phyloP scores from a whole-genome alignment of 2,888 invertebrate genomes.

The Lumbricus terrestris region DNA sequence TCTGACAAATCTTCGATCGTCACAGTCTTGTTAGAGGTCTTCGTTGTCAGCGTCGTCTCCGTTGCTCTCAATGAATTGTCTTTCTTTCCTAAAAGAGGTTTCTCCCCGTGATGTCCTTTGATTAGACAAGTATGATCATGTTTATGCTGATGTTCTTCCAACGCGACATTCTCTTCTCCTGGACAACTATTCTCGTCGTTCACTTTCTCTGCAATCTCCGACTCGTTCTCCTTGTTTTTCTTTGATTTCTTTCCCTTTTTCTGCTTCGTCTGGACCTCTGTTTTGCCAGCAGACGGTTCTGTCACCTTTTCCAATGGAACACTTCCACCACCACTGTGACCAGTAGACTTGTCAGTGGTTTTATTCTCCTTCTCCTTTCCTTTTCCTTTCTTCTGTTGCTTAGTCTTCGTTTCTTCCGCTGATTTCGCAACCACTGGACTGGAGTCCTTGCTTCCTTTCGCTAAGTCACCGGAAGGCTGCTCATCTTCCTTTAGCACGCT shows the following conservation, averaged over 20 bases:
- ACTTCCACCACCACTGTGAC: background rate
- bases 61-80: background rate
- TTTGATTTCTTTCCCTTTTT: background rate
- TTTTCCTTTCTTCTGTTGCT: background rate
- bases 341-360: background rate
- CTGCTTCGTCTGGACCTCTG: background rate
- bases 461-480: background rate
- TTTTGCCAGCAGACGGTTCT: background rate
- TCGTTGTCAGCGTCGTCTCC: background rate
- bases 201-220: background rate
- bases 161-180: background rate
- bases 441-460: background rate
- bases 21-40: background rate
- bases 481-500: background rate
- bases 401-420: background rate
- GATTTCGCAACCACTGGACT: background rate
- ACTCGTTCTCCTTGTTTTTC: background rate
- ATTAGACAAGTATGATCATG: background rate
- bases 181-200: background rate
- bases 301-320: background rate
- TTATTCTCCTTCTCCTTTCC: background rate
- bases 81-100: background rate
- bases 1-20: background rate
- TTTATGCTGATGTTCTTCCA: background rate
- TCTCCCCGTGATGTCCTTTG: background rate